Evolutionary conservation across 2,888 invertebrate species (phyloP), one percentile per base, ranked within the genome.

Genomic region (Rhyacophila evoluta): DNA sequence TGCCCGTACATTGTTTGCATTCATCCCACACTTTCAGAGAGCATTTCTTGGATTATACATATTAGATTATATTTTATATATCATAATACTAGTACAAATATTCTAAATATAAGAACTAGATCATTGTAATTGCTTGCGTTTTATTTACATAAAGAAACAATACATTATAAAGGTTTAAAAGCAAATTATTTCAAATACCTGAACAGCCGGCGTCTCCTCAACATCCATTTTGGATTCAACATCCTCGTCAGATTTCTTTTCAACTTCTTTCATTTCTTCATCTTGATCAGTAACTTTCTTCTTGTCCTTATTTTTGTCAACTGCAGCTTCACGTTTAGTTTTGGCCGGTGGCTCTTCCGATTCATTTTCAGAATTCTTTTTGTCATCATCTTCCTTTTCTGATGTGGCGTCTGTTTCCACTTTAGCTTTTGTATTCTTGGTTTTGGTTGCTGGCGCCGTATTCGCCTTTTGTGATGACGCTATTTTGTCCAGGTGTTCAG

Each of bases 381-480:
- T n/a, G 80, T 83, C 55, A 83, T 84, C 84, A 84, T 55, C 80
- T 38, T 83, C 82, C 25, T 85, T 85, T 75, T 85, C 84, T 38
- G 84, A 81, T 87, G 87, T 0, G 88, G 87, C 0, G 84, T 84
- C 1, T 88, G 88, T 0, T 88, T 85, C 0, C 84, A 80, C 4
- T 86, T 87, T 41, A 85, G 86, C 28, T 15, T 68, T 36, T 55
- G 38, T 11, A 73, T 72, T 55, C 85, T 84, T 2, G 6, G 84
- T 84, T 69, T 87, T 87, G 0, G 88, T 87, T 0, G 84, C 84
- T 0, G 89, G 88, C 0, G 88, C 85, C 0, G 85, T 81, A 4
- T 86, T 87, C 39, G 85, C 86, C 25, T 15, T 68, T 36, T 72
- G 33, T n/a, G 75, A 72, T 37, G 77, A 74, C 2, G 55, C 55